These are phyloP conservation scores for Caenorhabditis uteleia DNA, from an alignment of 2,888 invertebrate genomes.

Conservation along the genomic window DNA sequence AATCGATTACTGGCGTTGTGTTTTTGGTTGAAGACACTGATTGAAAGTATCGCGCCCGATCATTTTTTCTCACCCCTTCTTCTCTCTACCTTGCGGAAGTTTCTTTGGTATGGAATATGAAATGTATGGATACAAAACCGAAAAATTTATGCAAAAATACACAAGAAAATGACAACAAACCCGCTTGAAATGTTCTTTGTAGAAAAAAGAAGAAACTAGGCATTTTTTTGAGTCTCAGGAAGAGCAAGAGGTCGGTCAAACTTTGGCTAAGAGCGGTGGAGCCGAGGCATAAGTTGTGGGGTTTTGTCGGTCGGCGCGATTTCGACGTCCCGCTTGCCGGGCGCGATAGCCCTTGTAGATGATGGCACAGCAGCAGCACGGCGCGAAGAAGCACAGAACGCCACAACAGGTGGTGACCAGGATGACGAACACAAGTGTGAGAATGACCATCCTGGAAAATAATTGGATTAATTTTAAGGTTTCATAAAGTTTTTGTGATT, in stretches of 20 bases:
- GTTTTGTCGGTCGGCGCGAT: constrained; percentile 15
- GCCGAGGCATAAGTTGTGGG: constrained; percentile 27
- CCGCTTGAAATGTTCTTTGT: background rate
- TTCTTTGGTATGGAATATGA: no score
- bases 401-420: constrained; percentile 50
- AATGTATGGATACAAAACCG: no score
- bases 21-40: no score
- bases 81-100: no score
- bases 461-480: background rate
- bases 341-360: constrained; percentile 36
- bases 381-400: constrained; percentile 52
- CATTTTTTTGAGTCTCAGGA: background rate
- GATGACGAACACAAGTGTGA: constrained; percentile 50
- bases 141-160: background rate
- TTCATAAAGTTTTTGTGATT: background rate
- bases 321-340: constrained; percentile 26
- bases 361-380: constrained; percentile 53
- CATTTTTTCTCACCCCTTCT: no score
- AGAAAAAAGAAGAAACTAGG: background rate
- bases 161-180: background rate
- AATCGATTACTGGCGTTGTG: no score
- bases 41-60: no score
- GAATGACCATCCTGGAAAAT: constrained; percentile 57
- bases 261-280: constrained; percentile 38
- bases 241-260: constrained; percentile 13